Evolutionary conservation across 2,113 vertebrate genomes (phyloP), one percentile per base, ranked within the genome.

Genomic region (Chauna torquata): DNA sequence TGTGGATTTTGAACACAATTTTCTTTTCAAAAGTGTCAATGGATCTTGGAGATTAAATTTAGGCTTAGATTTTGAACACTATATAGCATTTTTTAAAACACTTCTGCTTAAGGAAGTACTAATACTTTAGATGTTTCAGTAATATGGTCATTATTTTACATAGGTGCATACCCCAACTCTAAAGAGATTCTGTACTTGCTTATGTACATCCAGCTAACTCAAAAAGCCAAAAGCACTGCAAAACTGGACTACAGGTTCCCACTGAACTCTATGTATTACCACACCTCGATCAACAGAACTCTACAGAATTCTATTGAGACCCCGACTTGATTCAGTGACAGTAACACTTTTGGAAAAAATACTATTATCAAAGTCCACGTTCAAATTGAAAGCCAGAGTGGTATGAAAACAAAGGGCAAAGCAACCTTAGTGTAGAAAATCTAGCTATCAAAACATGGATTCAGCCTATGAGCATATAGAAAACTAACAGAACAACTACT

Each of bases 41-140:
- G 5, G 38, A 79, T 55, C 81, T 7, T 22, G 38, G 52, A 76
- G 55, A 50, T 7, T 40, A 52, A 75, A 55, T 32, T 64, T 12
- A 61, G 57, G 19, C 25, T 59, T 50, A 28, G 12, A 27, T 79
- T 84, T 70, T 45, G 32, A 90, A 71, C 75, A 42, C 11, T 4
- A 6, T 6, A 13, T 1, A 24, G 52, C 1, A 27, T 11, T 59
- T 65, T 57, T 72, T 86, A 4, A 12, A 76, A 64, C 6, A 25
- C 6, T 66, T 57, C 18, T 55, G 9, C 14, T 38, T 8, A 61
- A 77, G 27, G 32, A 57, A 58, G 6, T 9, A 36, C 40, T 40
- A 47, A 22, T n/a, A 22, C 18, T 59, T 55, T 0, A 23, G 1
- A 34, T 2, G 0, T 66, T 42, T 50, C n/a, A 55, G 19, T 23